phyloP scores from a whole-genome alignment of 2,888 invertebrate species.

The Unio pictorum region DNA sequence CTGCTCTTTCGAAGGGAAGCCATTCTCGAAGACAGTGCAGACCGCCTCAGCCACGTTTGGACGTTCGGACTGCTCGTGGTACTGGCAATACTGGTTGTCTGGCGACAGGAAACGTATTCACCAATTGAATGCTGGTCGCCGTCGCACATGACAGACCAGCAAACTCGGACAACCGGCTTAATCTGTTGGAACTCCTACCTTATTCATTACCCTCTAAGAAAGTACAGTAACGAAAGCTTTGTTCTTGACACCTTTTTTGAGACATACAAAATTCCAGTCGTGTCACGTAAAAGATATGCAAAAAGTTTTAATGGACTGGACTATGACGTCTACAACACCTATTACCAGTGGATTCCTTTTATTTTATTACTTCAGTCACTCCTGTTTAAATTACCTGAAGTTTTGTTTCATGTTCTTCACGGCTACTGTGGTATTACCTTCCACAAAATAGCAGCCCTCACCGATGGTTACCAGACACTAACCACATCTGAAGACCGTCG shows the following conservation, averaged over 20 bases:
- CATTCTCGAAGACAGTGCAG: slow-evolving; percentile 28
- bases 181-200: slow-evolving; percentile 26
- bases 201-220: background rate
- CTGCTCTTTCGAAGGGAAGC: slow-evolving; percentile 18
- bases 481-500: slow-evolving; percentile 20
- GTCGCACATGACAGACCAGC: slow-evolving; percentile 7
- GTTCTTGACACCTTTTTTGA: too few species aligned
- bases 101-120: slow-evolving; percentile 16
- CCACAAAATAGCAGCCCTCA: slow-evolving; percentile 22
- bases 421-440: slow-evolving; percentile 24
- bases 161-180: slow-evolving; percentile 1
- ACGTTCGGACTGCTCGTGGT: slow-evolving; percentile 28
- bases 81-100: slow-evolving; percentile 22
- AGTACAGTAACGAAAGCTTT: too few species aligned
- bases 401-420: slow-evolving; percentile 29
- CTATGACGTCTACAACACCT: slow-evolving; percentile 7
- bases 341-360: slow-evolving; percentile 31
- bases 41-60: slow-evolving; percentile 36
- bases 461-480: slow-evolving; percentile 19
- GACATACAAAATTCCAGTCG: too few species aligned
- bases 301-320: background rate
- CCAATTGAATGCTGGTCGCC: slow-evolving; percentile 27
- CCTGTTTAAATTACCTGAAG: slow-evolving; percentile 28
- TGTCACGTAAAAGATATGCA: background rate
- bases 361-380: slow-evolving; percentile 28